Base-by-base conservation (phyloP, 2,888 invertebrate species). In the Corythucha ciliata region DNA sequence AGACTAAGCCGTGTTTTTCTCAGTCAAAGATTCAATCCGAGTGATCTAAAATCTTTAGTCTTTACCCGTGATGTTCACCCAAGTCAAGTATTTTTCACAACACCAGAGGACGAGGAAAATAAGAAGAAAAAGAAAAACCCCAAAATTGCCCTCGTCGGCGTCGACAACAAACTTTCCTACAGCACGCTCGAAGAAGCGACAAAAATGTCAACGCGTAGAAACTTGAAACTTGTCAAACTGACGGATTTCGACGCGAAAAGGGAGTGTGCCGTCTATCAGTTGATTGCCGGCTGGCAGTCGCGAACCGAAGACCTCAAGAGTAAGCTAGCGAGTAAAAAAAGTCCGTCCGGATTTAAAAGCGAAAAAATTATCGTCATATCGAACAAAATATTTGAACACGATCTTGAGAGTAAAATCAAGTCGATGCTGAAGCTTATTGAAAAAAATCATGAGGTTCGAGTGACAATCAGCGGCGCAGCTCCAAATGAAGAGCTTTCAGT, bases 221-320 rank as follows among this genome's bases (percentile, higher is more conserved):
- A 81, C 45, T 68, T 86, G 55, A 80, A 80, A 64, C 69, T 88
- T 52, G 72, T 83, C 0, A 81, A 81, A 69, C 67, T 83, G 22
- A 67, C 78, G 56, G 81, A 85, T 66, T 66, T 74, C 4, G 80
- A 83, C 66, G 68, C 75, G 0, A 83, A 82, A 68, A 78, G 78
- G 0, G 74, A 79, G 26, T 72, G 82, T 36, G 77, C 81, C 10
- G 69, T 80, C 10, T 88, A 82, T 63, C 57, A 78, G 75, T 68
- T 86, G 41, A 75, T 82, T 74, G 75, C 81, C 3, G 74, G 74
- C 53, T 65, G 75, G n/a, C 78, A 82, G 64, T 77, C 78, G 65
- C 72, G 79, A 53, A 67, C 75, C 33, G 79, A 79, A 63, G 80
- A 80, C 61, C 63, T 76, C 41, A 69, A 71, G 59, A 73, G 68